Percentiles rank a stretch among this genome's conserved stretches.
These are phyloP conservation scores for Napeogenes inachia DNA, from an alignment of 2,888 invertebrate genomes.

Conservation along the genomic window DNA sequence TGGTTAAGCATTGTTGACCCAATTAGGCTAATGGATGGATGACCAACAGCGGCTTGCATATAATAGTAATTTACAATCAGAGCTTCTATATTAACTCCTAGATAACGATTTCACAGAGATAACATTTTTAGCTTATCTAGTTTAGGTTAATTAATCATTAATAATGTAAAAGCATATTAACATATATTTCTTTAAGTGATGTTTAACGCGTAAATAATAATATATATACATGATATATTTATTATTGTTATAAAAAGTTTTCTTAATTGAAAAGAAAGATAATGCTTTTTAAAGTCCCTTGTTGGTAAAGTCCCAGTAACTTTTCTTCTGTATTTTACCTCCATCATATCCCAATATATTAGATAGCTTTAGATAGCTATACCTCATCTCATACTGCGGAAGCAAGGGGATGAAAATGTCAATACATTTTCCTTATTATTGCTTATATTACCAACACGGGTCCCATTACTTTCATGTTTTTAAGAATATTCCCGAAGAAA, in stretches of 20 bases:
- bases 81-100: background rate
- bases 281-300: no score
- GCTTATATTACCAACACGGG: conserved; percentile 4
- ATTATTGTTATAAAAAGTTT: no score
- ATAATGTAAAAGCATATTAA: no score
- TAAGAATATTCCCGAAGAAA: background rate
- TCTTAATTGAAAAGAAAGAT: no score
- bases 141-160: no score
- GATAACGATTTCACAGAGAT: background rate
- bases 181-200: no score
- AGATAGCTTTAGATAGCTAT: background rate
- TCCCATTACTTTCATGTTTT: conserved; percentile 3
- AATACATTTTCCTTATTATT: conserved; percentile 6
- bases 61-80: conserved; percentile 2
- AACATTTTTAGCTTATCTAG: no score
- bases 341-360: conserved; percentile 3
- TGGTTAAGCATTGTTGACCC: conserved; percentile 5
- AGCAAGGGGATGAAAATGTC: conserved; percentile 6
- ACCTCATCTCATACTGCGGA: background rate
- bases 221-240: no score
- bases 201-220: no score
- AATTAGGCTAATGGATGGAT: conserved; percentile 7
- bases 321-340: background rate
- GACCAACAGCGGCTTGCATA: conserved; percentile 1
- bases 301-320: background rate